Conservation (phyloP, 30 jellyfish, hydroid and myxozoan genomes). For the Rhopilema esculentum region DNA sequence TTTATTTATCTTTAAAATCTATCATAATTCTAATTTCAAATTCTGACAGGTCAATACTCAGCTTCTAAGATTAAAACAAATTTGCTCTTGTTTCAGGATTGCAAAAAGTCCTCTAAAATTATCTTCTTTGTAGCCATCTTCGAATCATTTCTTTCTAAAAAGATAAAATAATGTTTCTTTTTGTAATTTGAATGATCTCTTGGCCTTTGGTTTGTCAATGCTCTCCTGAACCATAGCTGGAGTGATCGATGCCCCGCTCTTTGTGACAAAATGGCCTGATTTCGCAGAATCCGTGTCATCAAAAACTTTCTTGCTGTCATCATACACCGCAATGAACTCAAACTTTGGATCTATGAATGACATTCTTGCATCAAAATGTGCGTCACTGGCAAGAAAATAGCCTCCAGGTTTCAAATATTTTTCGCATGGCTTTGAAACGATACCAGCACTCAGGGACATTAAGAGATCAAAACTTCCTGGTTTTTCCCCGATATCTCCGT, state of each 20-base stretch:
- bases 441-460: slow-evolving; percentile 85
- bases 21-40: too few relatives aligned
- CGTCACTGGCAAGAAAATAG: slow-evolving; percentile 79
- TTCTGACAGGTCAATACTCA: too few relatives aligned
- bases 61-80: too few relatives aligned
- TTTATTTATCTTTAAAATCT: too few relatives aligned
- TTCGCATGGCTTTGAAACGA: slow-evolving; percentile 75
- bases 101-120: too few relatives aligned
- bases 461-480: slow-evolving; percentile 69
- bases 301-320: slow-evolving; percentile 27
- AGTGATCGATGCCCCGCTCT: slow-evolving; percentile 62
- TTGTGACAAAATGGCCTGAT: slow-evolving; percentile 69
- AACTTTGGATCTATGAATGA: slow-evolving; percentile 58
- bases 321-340: slow-evolving; percentile 62
- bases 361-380: slow-evolving; percentile 92
- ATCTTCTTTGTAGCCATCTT: background rate
- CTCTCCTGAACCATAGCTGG: slow-evolving; percentile 84
- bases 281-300: slow-evolving; percentile 40
- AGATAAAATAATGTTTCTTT: slow-evolving; percentile 84
- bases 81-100: too few relatives aligned
- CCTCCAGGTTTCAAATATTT: slow-evolving; percentile 78
- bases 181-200: slow-evolving; percentile 80
- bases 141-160: slow-evolving; percentile 51
- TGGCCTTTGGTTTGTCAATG: slow-evolving; percentile 82
- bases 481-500: slow-evolving; percentile 71